Evolutionary conservation across 2,797 vertebrate genomes (phyloP).

Genomic region (Galaxias olidus): DNA sequence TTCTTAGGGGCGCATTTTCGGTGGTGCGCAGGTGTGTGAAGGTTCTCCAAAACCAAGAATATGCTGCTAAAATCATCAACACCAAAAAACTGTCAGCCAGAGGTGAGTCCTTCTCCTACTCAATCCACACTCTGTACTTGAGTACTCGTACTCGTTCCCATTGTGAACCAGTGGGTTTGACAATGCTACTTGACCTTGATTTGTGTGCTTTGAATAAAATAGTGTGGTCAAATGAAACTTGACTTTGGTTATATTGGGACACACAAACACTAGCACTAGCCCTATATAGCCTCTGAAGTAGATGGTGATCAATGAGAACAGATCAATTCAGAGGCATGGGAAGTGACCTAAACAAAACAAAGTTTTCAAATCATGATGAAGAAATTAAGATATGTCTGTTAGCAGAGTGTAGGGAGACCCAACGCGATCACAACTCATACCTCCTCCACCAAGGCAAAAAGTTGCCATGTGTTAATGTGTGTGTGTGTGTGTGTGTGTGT

Average conservation of each 20-base stretch:
- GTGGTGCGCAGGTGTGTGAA: constrained; percentile 96
- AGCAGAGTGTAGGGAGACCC: neutral
- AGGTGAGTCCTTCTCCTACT: constrained; percentile 74
- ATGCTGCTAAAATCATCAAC: constrained; percentile 98
- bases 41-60: constrained; percentile 93
- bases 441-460: neutral
- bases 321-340: no score
- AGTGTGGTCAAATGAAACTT: no score
- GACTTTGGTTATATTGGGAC: no score
- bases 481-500: constrained; percentile 18
- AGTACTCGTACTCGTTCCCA: constrained; percentile 2
- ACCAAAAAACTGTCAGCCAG: constrained; percentile 97
- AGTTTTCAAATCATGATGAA: no score
- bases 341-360: no score
- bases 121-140: no score
- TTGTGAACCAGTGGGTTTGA: constrained; percentile 6
- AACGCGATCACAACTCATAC: no score
- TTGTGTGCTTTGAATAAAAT: neutral
- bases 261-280: no score
- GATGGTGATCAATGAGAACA: no score
- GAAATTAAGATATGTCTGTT: neutral
- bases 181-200: neutral
- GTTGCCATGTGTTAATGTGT: constrained; percentile 6
- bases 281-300: no score
- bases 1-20: constrained; percentile 94